Conservation (phyloP, 1,140 invertebrate genomes). For the Calycopis cecrops region DNA sequence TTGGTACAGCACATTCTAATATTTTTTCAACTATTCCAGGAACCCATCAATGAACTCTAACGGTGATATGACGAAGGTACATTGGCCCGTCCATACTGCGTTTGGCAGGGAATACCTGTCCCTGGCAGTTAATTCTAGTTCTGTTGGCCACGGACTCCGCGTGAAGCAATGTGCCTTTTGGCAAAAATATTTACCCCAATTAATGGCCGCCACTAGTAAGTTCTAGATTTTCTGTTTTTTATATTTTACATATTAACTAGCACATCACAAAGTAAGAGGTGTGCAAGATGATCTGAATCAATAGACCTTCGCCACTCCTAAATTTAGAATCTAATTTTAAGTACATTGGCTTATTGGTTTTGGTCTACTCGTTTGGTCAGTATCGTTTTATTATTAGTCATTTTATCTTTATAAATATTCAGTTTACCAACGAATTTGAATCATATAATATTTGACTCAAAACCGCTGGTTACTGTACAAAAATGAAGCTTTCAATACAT, state of each 20-base stretch:
- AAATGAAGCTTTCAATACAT: too few species aligned
- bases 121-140: slow-evolving; percentile 85
- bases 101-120: slow-evolving; percentile 90
- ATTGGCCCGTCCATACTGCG: slow-evolving; percentile 92
- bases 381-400: too few species aligned
- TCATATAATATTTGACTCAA: too few species aligned
- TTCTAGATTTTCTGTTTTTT: slow-evolving; percentile 22
- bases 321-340: too few species aligned
- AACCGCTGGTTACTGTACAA: too few species aligned
- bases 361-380: too few species aligned
- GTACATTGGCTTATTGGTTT: too few species aligned
- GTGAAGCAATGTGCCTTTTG: slow-evolving; percentile 96
- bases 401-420: too few species aligned
- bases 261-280: too few species aligned
- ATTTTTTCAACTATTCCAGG: slow-evolving; percentile 46
- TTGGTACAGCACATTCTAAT: background rate
- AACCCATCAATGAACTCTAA: slow-evolving; percentile 81
- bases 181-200: slow-evolving; percentile 94
- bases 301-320: too few species aligned
- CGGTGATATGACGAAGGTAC: slow-evolving; percentile 77
- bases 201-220: slow-evolving; percentile 85
- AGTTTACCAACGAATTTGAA: too few species aligned
- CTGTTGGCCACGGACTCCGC: slow-evolving; percentile 89
- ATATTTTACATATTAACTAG: background rate
- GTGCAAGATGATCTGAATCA: too few species aligned